Conservation (phyloP, 1,140 invertebrate genomes). For the Calliphora vicina region DNA sequence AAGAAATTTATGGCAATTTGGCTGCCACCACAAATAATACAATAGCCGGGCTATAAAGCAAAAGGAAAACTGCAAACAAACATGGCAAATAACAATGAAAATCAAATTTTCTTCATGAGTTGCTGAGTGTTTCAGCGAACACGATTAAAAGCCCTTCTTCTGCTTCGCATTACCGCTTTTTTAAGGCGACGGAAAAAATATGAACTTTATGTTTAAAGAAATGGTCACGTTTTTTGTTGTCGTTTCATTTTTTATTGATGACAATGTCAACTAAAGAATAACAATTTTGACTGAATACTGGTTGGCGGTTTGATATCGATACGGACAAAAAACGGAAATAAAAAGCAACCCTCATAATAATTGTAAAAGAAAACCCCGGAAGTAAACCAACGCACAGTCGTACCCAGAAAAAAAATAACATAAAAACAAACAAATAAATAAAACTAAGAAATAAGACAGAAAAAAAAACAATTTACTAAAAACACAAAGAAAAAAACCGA, state of each 20-base stretch:
- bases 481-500: not conserved
- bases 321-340: not conserved
- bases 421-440: not conserved
- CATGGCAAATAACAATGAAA: slow-evolving; percentile 40
- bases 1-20: slow-evolving; percentile 27
- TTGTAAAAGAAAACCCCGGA: too few relatives aligned
- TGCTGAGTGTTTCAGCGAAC: not conserved
- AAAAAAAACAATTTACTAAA: not conserved
- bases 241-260: not conserved
- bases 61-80: slow-evolving; percentile 17
- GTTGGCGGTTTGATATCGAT: not conserved
- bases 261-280: slow-evolving; percentile 11
- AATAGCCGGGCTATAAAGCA: not conserved
- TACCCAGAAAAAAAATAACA: not conserved
- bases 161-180: not conserved
- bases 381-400: too few relatives aligned
- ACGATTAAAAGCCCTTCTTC: not conserved
- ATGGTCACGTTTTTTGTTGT: slow-evolving; percentile 17
- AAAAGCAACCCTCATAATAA: not conserved
- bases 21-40: not conserved
- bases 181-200: not conserved
- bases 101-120: slow-evolving; percentile 41
- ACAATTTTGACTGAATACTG: not conserved
- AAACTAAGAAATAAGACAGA: not conserved
- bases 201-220: not conserved